Percentiles rank a stretch among this genome's conserved stretches.
phyloP scores from a whole-genome alignment of 2,113 vertebrate genomes.

The Oreochromis tanganicae region DNA sequence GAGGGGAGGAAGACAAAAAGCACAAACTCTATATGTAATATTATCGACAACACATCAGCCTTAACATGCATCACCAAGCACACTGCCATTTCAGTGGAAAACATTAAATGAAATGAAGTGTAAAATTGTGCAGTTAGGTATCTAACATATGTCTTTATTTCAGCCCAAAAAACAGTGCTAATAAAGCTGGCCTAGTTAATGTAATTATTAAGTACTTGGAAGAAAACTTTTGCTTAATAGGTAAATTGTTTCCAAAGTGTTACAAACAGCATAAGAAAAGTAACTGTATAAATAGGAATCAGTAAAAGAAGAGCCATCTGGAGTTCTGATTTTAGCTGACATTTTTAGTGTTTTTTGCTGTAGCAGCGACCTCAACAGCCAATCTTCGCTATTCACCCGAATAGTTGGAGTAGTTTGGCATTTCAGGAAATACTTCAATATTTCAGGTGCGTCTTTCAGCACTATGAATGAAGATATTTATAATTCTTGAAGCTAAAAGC shows the following conservation, averaged over 20 bases:
- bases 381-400: neutral
- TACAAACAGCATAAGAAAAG: neutral
- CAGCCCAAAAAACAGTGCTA: neutral
- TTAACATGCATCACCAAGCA: neutral
- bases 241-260: neutral
- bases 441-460: neutral
- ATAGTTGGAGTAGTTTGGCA: neutral
- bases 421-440: neutral
- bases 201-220: neutral
- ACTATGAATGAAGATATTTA: neutral
- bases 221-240: neutral
- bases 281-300: neutral
- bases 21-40: neutral
- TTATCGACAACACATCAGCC: neutral
- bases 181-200: neutral
- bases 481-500: neutral
- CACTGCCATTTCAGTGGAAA: neutral
- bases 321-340: rapidly evolving
- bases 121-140: neutral
- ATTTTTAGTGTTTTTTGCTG: neutral
- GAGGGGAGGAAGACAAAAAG: neutral
- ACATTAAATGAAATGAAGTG: rapidly evolving
- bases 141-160: neutral
- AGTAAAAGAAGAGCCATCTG: neutral
- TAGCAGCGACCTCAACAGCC: neutral